These are phyloP conservation scores for Herminia tarsipennalis DNA, from an alignment of 2,888 invertebrate species.

Conservation along the genomic window DNA sequence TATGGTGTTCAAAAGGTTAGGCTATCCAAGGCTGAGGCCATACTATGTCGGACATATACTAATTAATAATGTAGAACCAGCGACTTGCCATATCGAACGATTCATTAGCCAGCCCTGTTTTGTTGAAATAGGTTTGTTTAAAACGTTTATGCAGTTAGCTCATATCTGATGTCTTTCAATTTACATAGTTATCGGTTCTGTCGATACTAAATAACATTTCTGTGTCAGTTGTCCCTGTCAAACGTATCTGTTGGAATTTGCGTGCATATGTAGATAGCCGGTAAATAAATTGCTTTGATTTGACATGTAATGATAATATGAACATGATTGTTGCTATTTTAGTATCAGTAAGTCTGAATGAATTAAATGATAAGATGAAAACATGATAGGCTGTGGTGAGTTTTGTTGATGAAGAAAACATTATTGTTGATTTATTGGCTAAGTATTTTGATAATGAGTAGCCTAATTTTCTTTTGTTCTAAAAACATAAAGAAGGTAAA, in stretches of 20 bases:
- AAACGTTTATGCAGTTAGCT: slow-evolving; percentile 41
- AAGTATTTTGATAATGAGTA: no score
- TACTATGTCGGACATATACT: slow-evolving; percentile 11
- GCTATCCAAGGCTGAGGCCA: slow-evolving; percentile 22
- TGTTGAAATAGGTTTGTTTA: slow-evolving; percentile 31
- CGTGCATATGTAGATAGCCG: slow-evolving; percentile 19
- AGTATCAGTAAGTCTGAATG: slow-evolving; percentile 17
- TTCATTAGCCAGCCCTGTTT: slow-evolving; percentile 17
- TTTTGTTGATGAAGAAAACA: not conserved
- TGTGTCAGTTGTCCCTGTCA: slow-evolving; percentile 43
- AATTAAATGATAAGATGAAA: slow-evolving; percentile 33
- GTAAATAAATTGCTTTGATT: slow-evolving; percentile 46
- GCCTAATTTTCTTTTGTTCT: not conserved
- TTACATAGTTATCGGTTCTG: slow-evolving; percentile 55
- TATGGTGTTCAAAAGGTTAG: slow-evolving; percentile 26
- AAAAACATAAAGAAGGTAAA: not conserved
- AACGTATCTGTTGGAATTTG: slow-evolving; percentile 38
- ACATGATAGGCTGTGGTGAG: not conserved
- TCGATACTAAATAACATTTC: slow-evolving; percentile 48
- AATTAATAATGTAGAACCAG: slow-evolving; percentile 20
- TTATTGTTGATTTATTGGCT: no score
- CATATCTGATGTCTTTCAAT: slow-evolving; percentile 42
- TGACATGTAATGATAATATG: slow-evolving; percentile 40
- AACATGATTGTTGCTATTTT: slow-evolving; percentile 34
- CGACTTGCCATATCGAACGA: slow-evolving; percentile 5